Conservation (phyloP, 2,888 invertebrate genomes). For the Cheilosia urbana region DNA sequence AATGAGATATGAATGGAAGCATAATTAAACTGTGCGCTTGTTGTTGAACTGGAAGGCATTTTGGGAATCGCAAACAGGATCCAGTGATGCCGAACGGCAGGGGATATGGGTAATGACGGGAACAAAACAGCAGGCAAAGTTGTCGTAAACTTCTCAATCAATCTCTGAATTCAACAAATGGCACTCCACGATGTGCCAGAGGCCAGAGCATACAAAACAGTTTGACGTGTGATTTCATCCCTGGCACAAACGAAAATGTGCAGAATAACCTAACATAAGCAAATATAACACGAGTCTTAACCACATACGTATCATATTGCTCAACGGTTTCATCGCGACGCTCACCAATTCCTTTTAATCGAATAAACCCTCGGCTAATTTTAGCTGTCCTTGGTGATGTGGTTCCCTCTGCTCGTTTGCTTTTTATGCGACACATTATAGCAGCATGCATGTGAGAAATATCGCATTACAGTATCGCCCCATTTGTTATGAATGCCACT, state of each 20-base stretch:
- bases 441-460: conserved; percentile 58
- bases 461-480: conserved; percentile 61
- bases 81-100: background rate
- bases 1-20: conserved; percentile 52
- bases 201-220: too few relatives aligned
- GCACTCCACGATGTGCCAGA: too few relatives aligned
- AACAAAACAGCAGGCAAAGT: background rate
- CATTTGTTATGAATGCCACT: conserved; percentile 43
- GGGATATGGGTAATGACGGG: background rate
- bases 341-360: conserved; percentile 39
- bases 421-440: conserved; percentile 41
- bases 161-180: too few relatives aligned
- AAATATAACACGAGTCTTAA: too few relatives aligned
- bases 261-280: too few relatives aligned
- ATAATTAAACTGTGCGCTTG: conserved; percentile 20
- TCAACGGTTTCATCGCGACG: background rate
- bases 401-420: background rate
- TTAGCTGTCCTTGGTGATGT: conserved; percentile 64
- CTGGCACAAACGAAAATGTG: too few relatives aligned
- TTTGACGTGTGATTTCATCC: too few relatives aligned
- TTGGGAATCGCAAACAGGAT: conserved; percentile 4
- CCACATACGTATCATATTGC: too few relatives aligned
- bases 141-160: too few relatives aligned
- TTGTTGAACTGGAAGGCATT: conserved; percentile 12
- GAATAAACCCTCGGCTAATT: conserved; percentile 61